Conservation (phyloP, 2,888 invertebrate genomes). For the Rhagophthalmus giganteus region DNA sequence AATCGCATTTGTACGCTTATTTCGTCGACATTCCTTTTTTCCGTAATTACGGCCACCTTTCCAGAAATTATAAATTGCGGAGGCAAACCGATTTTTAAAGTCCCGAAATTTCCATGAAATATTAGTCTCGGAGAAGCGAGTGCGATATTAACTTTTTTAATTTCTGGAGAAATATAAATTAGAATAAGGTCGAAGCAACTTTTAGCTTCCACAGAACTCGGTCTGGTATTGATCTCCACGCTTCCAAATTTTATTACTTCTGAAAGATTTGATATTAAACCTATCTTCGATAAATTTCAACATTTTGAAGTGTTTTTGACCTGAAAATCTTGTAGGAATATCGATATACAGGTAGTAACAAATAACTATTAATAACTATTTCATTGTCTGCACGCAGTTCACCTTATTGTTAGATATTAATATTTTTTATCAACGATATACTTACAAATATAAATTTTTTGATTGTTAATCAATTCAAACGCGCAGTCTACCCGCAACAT, state of each 20-base stretch:
- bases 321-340: no score
- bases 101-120: constrained; percentile 27
- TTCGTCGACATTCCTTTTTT: constrained; percentile 17
- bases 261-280: neutral
- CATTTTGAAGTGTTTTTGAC: no score
- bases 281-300: neutral
- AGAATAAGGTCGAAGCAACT: constrained; percentile 25
- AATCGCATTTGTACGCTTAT: constrained; percentile 25
- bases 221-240: constrained; percentile 14
- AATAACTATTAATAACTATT: no score
- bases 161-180: constrained; percentile 25
- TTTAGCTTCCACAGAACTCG: constrained; percentile 1
- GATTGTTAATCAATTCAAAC: no score
- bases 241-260: constrained; percentile 12
- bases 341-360: no score
- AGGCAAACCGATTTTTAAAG: constrained; percentile 24
- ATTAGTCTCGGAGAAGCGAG: constrained; percentile 21
- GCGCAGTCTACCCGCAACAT: no score
- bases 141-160: constrained; percentile 28
- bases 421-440: neutral
- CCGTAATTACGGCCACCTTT: constrained; percentile 21
- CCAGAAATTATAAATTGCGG: constrained; percentile 23
- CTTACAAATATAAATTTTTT: no score
- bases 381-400: neutral
- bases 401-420: neutral